Base-by-base conservation (phyloP, 2,113 vertebrate genomes). In the Paramormyrops kingsleyae region DNA sequence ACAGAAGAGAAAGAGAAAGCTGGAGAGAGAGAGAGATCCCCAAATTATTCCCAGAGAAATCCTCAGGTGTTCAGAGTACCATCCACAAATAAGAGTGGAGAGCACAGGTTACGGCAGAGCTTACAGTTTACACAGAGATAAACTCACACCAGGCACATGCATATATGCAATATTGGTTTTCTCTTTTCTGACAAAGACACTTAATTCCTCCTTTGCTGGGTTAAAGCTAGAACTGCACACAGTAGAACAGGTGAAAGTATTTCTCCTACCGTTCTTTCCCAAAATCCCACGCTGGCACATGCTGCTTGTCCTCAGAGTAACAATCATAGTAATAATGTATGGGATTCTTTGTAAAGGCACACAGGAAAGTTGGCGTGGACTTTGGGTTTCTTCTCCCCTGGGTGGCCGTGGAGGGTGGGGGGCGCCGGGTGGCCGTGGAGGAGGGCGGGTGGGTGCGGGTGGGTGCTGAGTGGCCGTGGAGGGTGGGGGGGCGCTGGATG, bases 21-120 rank as follows among this genome's bases (percentile, higher is more conserved):
- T 31, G 56, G 13, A 52, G 39, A 88, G 46, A 56, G 50, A 27
- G n/a, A 52, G 49, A 87, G 17, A 89, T 74, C 56, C n/a, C 49
- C 17, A 53, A 39, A 53, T 52, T 27, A 53, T 53, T 87, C 27
- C 19, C 27, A 53, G 4, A 87, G 52, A 87, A 53, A 83, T 88
- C 52, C 70, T 84, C 87, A 90, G 87, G 90, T 88, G 90, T 88
- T 83, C 19, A 21, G 27, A 17, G 21, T 21, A 52, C 39, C 13
- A 4, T 53, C 47, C 46, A 70, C 86, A 24, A 24, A 49, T 3
- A 87, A n/a, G 27, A 87, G 17, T 7, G 42, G 47, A 87, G 39
- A 49, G 88, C 74, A 86, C 35, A 70, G 42, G 7, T 87, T 39
- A 50, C 17, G 88, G 77, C 87, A 86, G 8, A 12, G 59, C 10